These are phyloP conservation scores for Fabriciana adippe DNA, from an alignment of 2,888 invertebrate species.

Conservation along the genomic window DNA sequence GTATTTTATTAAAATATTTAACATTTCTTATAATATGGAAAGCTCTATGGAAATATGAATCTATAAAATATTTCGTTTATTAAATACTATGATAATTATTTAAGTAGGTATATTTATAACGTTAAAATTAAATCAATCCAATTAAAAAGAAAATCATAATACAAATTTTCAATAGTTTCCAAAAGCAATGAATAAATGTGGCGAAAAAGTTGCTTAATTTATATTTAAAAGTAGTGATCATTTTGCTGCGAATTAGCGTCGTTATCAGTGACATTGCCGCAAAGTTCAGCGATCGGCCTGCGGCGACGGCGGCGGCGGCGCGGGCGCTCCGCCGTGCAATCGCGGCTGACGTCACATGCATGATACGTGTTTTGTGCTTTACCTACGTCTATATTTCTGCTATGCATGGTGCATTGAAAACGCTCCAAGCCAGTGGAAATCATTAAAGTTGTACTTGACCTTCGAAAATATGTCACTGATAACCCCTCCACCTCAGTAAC, in stretches of 20 bases:
- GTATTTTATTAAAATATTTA: no score
- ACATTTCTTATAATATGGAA: no score
- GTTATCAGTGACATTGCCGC: slow-evolving; percentile 71
- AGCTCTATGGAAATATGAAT: no score
- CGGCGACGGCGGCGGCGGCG: slow-evolving; percentile 44
- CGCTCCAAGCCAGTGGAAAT: slow-evolving; percentile 9
- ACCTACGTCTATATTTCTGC: slow-evolving; percentile 11
- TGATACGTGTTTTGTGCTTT: slow-evolving; percentile 57
- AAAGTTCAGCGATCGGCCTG: slow-evolving; percentile 61
- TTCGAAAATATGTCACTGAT: slow-evolving; percentile 32
- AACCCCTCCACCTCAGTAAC: slow-evolving; percentile 20
- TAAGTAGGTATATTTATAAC: no score
- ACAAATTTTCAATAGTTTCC: no score
- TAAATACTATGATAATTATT: no score
- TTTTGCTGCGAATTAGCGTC: slow-evolving; percentile 56
- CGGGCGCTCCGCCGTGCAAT: slow-evolving; percentile 47
- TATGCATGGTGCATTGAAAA: background rate
- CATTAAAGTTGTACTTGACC: slow-evolving; percentile 20
- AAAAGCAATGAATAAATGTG: no score
- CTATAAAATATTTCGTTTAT: no score
- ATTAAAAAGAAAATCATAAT: no score
- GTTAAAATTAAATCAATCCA: no score
- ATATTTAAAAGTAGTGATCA: slow-evolving; percentile 29
- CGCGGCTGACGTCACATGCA: slow-evolving; percentile 67
- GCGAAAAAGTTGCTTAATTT: background rate